These are phyloP conservation scores for Drosophila orena DNA, from an alignment of 1,140 invertebrate species.

Conservation along the genomic window DNA sequence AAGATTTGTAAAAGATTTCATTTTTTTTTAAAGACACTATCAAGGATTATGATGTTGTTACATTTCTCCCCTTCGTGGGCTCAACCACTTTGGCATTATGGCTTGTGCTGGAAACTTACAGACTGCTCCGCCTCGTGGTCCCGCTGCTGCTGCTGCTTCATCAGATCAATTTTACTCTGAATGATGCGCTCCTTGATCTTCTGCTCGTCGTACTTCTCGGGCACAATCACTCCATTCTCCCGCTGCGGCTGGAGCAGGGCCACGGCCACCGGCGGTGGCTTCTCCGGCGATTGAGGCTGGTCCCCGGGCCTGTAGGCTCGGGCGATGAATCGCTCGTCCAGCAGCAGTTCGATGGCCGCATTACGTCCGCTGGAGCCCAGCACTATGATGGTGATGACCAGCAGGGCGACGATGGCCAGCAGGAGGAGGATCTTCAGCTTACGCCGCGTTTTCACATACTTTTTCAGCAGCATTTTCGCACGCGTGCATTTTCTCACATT, in stretches of 20 bases:
- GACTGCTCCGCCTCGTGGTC: slow-evolving; percentile 57
- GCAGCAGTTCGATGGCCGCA: slow-evolving; percentile 62
- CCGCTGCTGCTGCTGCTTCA: slow-evolving; percentile 69
- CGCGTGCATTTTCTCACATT: slow-evolving; percentile 67
- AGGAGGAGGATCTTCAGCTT: slow-evolving; percentile 81
- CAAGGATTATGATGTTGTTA: no score
- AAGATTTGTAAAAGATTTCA: neutral
- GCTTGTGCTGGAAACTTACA: slow-evolving; percentile 2
- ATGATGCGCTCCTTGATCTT: slow-evolving; percentile 80
- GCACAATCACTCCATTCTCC: slow-evolving; percentile 75
- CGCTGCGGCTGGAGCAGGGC: slow-evolving; percentile 57
- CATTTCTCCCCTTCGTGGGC: no score
- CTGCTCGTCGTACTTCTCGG: slow-evolving; percentile 83
- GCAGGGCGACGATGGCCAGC: slow-evolving; percentile 69
- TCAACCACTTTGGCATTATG: no score
- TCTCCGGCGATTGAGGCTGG: slow-evolving; percentile 20
- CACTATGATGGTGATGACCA: slow-evolving; percentile 76
- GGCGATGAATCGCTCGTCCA: slow-evolving; percentile 78
- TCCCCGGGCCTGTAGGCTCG: slow-evolving; percentile 65
- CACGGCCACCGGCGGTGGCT: slow-evolving; percentile 29
- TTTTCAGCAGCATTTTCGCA: slow-evolving; percentile 81
- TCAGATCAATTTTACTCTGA: slow-evolving; percentile 72
- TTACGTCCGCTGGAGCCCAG: slow-evolving; percentile 58
- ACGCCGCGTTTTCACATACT: slow-evolving; percentile 82
- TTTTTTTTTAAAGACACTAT: neutral